Percentiles rank a stretch among this genome's conserved stretches.
Evolutionary conservation across 2,888 invertebrate genomes (phyloP).

Genomic region (Eilema sororculum): DNA sequence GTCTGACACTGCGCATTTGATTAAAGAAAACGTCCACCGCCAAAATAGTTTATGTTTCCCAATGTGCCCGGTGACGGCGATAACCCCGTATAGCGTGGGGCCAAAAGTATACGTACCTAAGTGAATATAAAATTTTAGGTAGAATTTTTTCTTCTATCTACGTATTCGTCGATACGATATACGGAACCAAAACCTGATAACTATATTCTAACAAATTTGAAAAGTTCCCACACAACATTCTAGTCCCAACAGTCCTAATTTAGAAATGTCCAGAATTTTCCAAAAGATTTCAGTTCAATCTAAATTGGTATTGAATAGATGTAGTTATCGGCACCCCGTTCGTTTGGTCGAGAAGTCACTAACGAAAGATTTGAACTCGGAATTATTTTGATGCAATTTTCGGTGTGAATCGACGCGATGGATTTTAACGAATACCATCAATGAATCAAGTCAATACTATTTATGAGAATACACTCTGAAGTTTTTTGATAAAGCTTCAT

Average conservation of each 20-base stretch:
- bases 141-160: not conserved
- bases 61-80: not conserved
- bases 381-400: slow-evolving; percentile 53
- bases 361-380: slow-evolving; percentile 38
- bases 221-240: not conserved
- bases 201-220: not conserved
- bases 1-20: slow-evolving; percentile 4
- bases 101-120: not conserved
- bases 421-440: slow-evolving; percentile 53
- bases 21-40: not conserved
- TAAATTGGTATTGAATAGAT: slow-evolving; percentile 35
- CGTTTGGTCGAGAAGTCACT: slow-evolving; percentile 38
- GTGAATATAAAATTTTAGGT: not conserved
- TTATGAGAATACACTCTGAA: slow-evolving; percentile 38
- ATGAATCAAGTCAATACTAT: slow-evolving; percentile 25
- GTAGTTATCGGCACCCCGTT: slow-evolving; percentile 30
- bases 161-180: not conserved
- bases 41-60: slow-evolving; percentile 1
- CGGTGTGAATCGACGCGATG: slow-evolving; percentile 50
- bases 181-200: not conserved
- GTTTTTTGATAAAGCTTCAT: slow-evolving; percentile 31
- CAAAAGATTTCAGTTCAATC: slow-evolving; percentile 20
- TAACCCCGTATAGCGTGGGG: not conserved
- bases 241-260: not conserved
- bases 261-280: not conserved